These are phyloP conservation scores for Ficedula albicollis DNA, from an alignment of 2,797 vertebrate species.

Conservation along the genomic window DNA sequence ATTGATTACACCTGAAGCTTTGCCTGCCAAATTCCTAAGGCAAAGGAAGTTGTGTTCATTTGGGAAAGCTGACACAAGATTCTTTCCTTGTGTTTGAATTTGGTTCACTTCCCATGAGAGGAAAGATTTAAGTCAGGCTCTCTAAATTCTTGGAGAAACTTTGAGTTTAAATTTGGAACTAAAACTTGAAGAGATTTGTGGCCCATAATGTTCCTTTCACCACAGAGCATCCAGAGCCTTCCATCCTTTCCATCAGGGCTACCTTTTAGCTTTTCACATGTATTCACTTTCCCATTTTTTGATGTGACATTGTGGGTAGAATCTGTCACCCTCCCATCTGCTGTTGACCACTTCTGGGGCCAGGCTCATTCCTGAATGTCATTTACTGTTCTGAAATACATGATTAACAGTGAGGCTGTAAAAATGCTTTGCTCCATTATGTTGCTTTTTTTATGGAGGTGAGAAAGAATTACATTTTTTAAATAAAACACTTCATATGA, in stretches of 20 bases:
- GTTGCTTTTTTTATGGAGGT: background rate
- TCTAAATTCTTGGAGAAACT: background rate
- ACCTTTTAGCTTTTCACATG: background rate
- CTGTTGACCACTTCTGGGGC: slow-evolving; percentile 12
- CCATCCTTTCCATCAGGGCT: background rate
- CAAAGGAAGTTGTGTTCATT: background rate
- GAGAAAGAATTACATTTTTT: background rate
- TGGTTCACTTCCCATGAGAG: background rate
- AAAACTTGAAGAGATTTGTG: background rate
- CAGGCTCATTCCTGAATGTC: slow-evolving; percentile 1
- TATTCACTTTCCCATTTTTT: background rate
- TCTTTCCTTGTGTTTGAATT: background rate
- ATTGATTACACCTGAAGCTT: background rate
- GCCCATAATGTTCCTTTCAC: background rate
- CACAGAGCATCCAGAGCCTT: background rate
- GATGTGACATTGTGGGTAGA: background rate
- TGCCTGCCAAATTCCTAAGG: background rate
- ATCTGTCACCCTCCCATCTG: slow-evolving; percentile 51
- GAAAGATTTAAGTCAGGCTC: background rate
- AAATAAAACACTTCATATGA: background rate
- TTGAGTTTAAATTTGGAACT: background rate
- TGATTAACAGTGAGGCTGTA: slow-evolving; percentile 2
- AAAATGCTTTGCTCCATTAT: slow-evolving; percentile 17
- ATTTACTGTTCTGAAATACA: slow-evolving; percentile 31
- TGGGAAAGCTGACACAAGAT: background rate